phyloP scores from a whole-genome alignment of 2,888 invertebrate species.

The Drosophila sordidula region DNA sequence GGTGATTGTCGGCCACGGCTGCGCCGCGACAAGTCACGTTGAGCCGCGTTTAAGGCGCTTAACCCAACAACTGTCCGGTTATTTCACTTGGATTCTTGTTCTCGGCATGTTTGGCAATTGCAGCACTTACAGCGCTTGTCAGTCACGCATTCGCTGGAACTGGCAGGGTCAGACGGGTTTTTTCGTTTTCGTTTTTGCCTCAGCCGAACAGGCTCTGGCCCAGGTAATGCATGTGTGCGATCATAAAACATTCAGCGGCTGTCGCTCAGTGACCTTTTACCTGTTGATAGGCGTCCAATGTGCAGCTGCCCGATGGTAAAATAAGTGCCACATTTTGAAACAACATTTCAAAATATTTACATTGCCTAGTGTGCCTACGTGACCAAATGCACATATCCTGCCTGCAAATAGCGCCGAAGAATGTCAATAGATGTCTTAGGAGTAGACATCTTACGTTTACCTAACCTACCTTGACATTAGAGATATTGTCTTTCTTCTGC shows the following conservation, averaged over 20 bases:
- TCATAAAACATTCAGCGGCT: slow-evolving; percentile 40
- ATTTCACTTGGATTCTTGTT: slow-evolving; percentile 48
- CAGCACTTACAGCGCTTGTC: slow-evolving; percentile 45
- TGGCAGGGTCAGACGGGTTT: slow-evolving; percentile 63
- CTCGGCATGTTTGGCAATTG: slow-evolving; percentile 43
- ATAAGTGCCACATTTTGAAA: neutral
- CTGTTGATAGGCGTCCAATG: slow-evolving; percentile 35
- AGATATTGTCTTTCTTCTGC: neutral
- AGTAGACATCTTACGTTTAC: too few relatives aligned
- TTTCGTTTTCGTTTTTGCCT: too few relatives aligned
- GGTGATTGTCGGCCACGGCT: slow-evolving; percentile 61
- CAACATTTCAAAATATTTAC: slow-evolving; percentile 17
- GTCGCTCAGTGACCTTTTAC: slow-evolving; percentile 55
- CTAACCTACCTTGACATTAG: neutral
- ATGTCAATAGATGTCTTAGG: neutral
- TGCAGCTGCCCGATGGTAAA: slow-evolving; percentile 46
- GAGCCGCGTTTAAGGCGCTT: slow-evolving; percentile 26
- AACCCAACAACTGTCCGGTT: slow-evolving; percentile 54
- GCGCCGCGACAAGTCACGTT: slow-evolving; percentile 56
- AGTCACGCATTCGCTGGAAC: slow-evolving; percentile 5
- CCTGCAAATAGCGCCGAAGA: slow-evolving; percentile 6
- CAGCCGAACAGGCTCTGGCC: too few relatives aligned
- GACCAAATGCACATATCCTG: slow-evolving; percentile 25
- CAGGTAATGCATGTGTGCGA: slow-evolving; percentile 32
- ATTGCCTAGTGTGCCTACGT: slow-evolving; percentile 29